These are phyloP conservation scores for Anarsia innoxiella DNA, from an alignment of 2,888 invertebrate species.

Conservation along the genomic window DNA sequence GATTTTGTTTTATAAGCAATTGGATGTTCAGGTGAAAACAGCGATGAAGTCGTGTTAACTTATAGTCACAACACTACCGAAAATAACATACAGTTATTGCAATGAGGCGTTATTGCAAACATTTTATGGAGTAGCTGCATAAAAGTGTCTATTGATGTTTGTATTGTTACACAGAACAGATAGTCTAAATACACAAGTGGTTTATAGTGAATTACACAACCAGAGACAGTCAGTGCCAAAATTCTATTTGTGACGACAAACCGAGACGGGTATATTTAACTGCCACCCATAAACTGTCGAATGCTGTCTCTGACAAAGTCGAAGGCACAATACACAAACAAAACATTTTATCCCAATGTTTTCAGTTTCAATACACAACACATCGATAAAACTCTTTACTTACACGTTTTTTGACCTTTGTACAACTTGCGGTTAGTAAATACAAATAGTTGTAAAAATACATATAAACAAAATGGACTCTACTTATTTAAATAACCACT, in stretches of 20 bases:
- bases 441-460: too few species aligned
- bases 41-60: too few species aligned
- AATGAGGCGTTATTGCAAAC: too few species aligned
- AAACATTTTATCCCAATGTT: slow-evolving; percentile 3
- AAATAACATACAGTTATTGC: too few species aligned
- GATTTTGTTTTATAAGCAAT: too few species aligned
- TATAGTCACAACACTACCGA: too few species aligned
- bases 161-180: slow-evolving; percentile 36
- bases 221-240: slow-evolving; percentile 71
- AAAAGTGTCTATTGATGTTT: too few species aligned
- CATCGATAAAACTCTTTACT: neutral
- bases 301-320: slow-evolving; percentile 54
- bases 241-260: slow-evolving; percentile 73
- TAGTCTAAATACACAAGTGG: slow-evolving; percentile 61
- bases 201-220: slow-evolving; percentile 73
- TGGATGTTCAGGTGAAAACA: too few species aligned
- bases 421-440: too few species aligned
- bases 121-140: too few species aligned
- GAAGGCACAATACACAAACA: slow-evolving; percentile 18
- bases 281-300: slow-evolving; percentile 71
- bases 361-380: slow-evolving; percentile 1
- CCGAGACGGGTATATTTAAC: slow-evolving; percentile 73
- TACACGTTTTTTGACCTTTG: slow-evolving; percentile 1
- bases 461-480: too few species aligned
- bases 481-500: too few species aligned